Evolutionary conservation across 2,888 invertebrate species (phyloP), one percentile per base, ranked within the genome.

Genomic region (Allygus modestus): DNA sequence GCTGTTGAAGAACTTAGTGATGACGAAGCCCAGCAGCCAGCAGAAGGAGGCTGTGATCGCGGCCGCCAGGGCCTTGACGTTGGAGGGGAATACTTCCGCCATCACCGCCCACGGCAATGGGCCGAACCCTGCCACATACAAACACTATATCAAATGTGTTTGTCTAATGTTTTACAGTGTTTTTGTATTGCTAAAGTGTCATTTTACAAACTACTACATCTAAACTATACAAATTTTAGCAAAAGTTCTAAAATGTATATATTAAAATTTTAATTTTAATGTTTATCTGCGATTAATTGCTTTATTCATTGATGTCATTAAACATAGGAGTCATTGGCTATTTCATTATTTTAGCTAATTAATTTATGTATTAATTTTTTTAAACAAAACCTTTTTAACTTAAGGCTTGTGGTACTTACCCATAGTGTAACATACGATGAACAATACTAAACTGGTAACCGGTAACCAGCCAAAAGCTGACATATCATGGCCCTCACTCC

Each of bases 371-470:
- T n/a, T n/a, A n/a, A n/a, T n/a, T n/a, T n/a, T n/a, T n/a, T n/a
- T n/a, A n/a, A n/a, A n/a, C n/a, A n/a, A n/a, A n/a, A n/a, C n/a
- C n/a, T n/a, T n/a, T n/a, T n/a, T n/a, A n/a, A 9, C 9, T 37
- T 4, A 37, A 37, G 37, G 9, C 4, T 37, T 37, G 37, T 37
- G 9, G 37, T 20, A 73, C 79, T 79, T 79, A 26, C 96, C 97
- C 82, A 97, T 91, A 0, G 97, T 97, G 90, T 97, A 97, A 41
- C 96, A 96, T 77, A 97, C 91, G 2, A 97, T 96, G 90, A 96
- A 97, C 82, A 97, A 91, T 41, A 97, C 95, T 88, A 97, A 94
- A 89, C 96, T 95, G 17, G 93, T 92, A 20, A 97, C 90, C 28
- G 97, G 97, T 86, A 97, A 88, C 96, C 96, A 97, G n/a, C 96